Conservation (phyloP, 2,888 invertebrate species). For the Lordiphosa fenestrarum region DNA sequence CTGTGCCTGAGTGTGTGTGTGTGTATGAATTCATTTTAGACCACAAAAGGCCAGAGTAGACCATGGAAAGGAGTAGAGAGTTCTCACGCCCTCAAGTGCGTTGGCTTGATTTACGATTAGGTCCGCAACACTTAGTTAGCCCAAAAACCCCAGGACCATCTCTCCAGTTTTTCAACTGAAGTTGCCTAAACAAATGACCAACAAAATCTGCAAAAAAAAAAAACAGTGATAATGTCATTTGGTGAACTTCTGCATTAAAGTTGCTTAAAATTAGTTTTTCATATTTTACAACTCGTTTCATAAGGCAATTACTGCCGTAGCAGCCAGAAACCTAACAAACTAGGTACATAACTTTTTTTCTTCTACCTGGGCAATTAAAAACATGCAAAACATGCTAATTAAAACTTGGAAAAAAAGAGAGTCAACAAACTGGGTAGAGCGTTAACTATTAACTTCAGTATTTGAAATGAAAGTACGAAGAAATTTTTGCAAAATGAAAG, state of each 20-base stretch:
- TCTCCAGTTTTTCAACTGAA: not conserved
- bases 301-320: constrained; percentile 8
- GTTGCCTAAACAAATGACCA: constrained; percentile 54
- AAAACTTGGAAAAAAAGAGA: constrained; percentile 19
- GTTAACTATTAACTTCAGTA: constrained; percentile 15
- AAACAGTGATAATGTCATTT: constrained; percentile 49
- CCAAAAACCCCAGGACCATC: constrained; percentile 44
- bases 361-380: constrained; percentile 8
- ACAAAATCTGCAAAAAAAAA: constrained; percentile 36
- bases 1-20: constrained; percentile 20
- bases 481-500: constrained; percentile 29
- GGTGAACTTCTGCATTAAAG: not conserved
- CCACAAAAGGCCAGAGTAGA: constrained; percentile 51
- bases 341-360: constrained; percentile 3
- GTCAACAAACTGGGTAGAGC: constrained; percentile 13
- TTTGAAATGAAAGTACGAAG: constrained; percentile 5
- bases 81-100: constrained; percentile 46
- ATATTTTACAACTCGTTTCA: not conserved
- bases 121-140: constrained; percentile 66
- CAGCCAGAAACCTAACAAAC: constrained; percentile 8
- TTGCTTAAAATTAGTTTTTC: not conserved
- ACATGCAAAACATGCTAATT: constrained; percentile 23
- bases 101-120: constrained; percentile 70
- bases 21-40: constrained; percentile 57
- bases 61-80: constrained; percentile 33